A percentile compares a stretch with the other conserved stretches of the same genome.
Evolutionary conservation across 2,888 invertebrate species (phyloP).

Genomic region (Teinopalpus imperialis): DNA sequence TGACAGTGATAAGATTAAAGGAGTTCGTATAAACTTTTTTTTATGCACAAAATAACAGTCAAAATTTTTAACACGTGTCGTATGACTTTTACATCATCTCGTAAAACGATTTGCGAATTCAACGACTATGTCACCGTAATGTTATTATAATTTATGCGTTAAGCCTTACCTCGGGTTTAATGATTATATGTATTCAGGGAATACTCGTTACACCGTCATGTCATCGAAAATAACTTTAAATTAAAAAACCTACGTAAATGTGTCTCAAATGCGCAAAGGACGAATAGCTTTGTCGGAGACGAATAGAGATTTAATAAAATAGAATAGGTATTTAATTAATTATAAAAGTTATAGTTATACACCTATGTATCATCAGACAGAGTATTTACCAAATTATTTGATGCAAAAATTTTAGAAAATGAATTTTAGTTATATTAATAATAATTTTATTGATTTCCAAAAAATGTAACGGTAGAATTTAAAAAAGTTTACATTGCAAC

Average conservation of each 20-base stretch:
- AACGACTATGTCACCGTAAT: constrained; percentile 30
- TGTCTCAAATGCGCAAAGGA: neutral
- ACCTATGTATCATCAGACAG: too few species aligned
- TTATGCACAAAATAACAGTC: constrained; percentile 23
- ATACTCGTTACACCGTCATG: neutral
- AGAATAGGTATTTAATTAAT: too few species aligned
- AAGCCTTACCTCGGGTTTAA: constrained; percentile 9
- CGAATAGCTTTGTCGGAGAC: too few species aligned
- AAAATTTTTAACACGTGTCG: constrained; percentile 20
- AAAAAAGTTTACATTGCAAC: too few species aligned
- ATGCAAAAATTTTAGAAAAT: too few species aligned
- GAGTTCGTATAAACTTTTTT: constrained; percentile 11
- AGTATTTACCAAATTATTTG: too few species aligned
- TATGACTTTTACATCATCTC: constrained; percentile 21
- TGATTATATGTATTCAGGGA: neutral
- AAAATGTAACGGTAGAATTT: too few species aligned
- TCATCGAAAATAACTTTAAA: constrained; percentile 1
- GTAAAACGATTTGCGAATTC: constrained; percentile 31
- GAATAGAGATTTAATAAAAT: too few species aligned
- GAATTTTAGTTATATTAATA: too few species aligned
- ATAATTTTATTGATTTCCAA: too few species aligned
- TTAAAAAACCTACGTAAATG: too few species aligned
- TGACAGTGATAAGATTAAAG: neutral
- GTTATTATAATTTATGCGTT: constrained; percentile 18
- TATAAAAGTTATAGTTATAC: too few species aligned